Base-by-base conservation (phyloP, 2,113 vertebrate species). In the Clinocottus analis region DNA sequence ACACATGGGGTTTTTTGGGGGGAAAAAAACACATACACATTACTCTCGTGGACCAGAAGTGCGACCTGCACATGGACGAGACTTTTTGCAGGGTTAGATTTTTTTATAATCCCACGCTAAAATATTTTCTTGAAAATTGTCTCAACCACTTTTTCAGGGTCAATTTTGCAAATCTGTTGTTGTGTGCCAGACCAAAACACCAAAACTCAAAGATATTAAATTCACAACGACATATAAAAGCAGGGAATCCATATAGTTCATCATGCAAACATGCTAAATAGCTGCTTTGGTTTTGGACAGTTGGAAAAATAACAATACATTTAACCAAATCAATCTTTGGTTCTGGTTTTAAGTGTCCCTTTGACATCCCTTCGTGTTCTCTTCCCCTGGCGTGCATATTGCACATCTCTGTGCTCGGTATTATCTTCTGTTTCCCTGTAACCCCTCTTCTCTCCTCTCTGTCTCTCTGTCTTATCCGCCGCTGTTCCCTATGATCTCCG, bases 401-500 rank as follows among this genome's bases (percentile, higher is more conserved):
- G 58, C 41, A 68, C 35, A 27, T 70, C 14, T 43, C 55, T 51
- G 7, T 29, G 27, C 66, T 64, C 56, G 37, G 39, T 77, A 35
- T 16, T 17, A 43, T 65, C 12, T 53, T 37, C 27, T 16, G 43
- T 67, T 62, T 61, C 7, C 29, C 12, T 43, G 59, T 31, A 13
- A 43, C 41, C 21, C 21, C 25, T 23, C 41, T 7, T 19, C n/a
- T 29, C 35, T 74, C 27, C 41, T 45, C 17, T 59, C 53, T 51
- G 56, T 49, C 58, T 83, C 12, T 83, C 69, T 43, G 45, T 79
- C 61, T 76, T 25, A 79, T 85, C 63, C 14, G 3, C 39, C 16
- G 27, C 77, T 67, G 79, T 60, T 80, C 61, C 55, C 58, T 41
- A 71, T 73, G 70, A 89, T 87, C 76, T 79, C 72, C 29, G 41